Evolutionary conservation across 2,888 invertebrate species (phyloP).

Genomic region (Lithophane socia): DNA sequence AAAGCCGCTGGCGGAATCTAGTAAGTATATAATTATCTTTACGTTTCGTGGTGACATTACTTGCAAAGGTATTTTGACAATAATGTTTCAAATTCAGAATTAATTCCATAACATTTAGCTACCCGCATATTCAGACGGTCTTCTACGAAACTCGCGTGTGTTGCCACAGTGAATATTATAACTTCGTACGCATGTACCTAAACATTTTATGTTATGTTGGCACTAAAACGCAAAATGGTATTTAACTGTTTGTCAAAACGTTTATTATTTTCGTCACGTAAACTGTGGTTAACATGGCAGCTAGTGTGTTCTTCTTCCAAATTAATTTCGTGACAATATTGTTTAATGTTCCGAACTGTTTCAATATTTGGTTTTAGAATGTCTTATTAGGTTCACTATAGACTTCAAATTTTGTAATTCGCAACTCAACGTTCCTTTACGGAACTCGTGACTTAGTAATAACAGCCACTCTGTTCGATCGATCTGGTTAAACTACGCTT

Average conservation of each 20-base stretch:
- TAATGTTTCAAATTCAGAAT: not conserved
- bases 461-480: too few relatives aligned
- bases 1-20: too few relatives aligned
- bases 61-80: not conserved
- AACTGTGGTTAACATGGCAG: conserved; percentile 14
- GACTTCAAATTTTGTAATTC: not conserved
- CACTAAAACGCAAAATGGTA: conserved; percentile 26
- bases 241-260: conserved; percentile 37
- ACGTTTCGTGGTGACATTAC: not conserved
- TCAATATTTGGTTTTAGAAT: not conserved
- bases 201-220: conserved; percentile 22
- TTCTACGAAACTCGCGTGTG: not conserved
- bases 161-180: conserved; percentile 3
- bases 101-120: not conserved
- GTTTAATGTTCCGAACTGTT: conserved; percentile 14
- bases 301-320: conserved; percentile 21
- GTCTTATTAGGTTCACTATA: not conserved
- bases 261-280: conserved; percentile 46
- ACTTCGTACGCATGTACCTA: not conserved
- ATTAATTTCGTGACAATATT: conserved; percentile 56
- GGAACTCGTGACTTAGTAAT: too few relatives aligned
- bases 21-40: not conserved
- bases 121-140: not conserved
- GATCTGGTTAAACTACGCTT: too few relatives aligned
- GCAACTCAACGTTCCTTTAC: not conserved